These are phyloP conservation scores for Ceratitis capitata DNA, from an alignment of 1,140 invertebrate genomes.

Conservation along the genomic window DNA sequence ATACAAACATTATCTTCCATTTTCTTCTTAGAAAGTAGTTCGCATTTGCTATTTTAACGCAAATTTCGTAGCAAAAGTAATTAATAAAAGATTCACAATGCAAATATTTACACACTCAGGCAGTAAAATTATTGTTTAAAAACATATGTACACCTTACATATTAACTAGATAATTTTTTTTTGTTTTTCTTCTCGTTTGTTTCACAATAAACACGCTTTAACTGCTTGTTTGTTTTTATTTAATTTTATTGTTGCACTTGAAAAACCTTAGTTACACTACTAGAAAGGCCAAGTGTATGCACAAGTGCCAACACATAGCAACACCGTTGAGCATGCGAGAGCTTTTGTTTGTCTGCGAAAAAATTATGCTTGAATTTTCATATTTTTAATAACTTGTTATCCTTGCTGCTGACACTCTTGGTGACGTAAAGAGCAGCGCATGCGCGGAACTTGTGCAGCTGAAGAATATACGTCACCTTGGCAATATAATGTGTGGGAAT, in stretches of 20 bases:
- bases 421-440: no score
- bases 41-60: not conserved
- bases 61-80: not conserved
- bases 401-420: not conserved
- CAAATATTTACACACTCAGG: not conserved
- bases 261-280: not conserved
- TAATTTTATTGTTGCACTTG: not conserved
- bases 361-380: not conserved
- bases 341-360: not conserved
- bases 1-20: not conserved
- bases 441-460: not conserved
- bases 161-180: not conserved
- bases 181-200: not conserved
- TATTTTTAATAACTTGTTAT: not conserved
- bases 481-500: no score
- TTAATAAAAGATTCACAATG: not conserved
- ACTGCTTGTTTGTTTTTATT: no score
- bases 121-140: not conserved
- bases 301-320: not conserved
- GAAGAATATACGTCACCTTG: no score
- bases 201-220: no score
- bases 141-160: not conserved
- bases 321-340: not conserved
- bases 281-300: not conserved
- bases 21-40: no score